Conservation (phyloP, 2,888 invertebrate genomes). For the Xestia xanthographa region DNA sequence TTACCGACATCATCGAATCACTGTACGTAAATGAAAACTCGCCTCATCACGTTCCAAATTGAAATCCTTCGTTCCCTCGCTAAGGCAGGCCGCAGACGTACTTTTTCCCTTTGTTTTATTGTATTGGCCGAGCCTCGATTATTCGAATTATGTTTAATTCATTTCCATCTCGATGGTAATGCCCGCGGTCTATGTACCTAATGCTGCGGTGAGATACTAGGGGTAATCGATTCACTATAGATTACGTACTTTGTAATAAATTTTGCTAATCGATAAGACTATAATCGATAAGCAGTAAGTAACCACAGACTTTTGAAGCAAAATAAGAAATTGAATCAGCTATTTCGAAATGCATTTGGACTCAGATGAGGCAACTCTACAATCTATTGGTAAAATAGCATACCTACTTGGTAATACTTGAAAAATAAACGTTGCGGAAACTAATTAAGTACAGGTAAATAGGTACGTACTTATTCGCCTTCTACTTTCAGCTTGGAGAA, state of each 20-base stretch:
- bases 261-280: constrained; percentile 22
- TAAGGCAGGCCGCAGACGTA: constrained; percentile 83
- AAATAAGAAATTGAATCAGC: not conserved
- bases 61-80: constrained; percentile 88
- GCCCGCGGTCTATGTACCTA: constrained; percentile 75
- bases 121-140: constrained; percentile 87
- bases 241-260: constrained; percentile 47
- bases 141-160: constrained; percentile 90
- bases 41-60: constrained; percentile 91
- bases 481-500: constrained; percentile 32
- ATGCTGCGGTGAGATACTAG: constrained; percentile 69
- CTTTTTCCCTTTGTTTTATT: constrained; percentile 89
- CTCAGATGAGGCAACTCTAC: not conserved
- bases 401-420: not conserved
- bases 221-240: constrained; percentile 67
- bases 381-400: not conserved
- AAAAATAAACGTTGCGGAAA: constrained; percentile 27
- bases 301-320: constrained; percentile 1
- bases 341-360: not conserved
- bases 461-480: not conserved
- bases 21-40: constrained; percentile 87
- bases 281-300: not conserved
- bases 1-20: constrained; percentile 78
- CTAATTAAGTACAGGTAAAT: constrained; percentile 40
- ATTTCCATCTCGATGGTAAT: constrained; percentile 88